Evolutionary conservation across 53 echinoderm and acorn worm genomes (phyloP), one percentile per base, ranked within the genome.

Genomic region (Luidia sarsii): DNA sequence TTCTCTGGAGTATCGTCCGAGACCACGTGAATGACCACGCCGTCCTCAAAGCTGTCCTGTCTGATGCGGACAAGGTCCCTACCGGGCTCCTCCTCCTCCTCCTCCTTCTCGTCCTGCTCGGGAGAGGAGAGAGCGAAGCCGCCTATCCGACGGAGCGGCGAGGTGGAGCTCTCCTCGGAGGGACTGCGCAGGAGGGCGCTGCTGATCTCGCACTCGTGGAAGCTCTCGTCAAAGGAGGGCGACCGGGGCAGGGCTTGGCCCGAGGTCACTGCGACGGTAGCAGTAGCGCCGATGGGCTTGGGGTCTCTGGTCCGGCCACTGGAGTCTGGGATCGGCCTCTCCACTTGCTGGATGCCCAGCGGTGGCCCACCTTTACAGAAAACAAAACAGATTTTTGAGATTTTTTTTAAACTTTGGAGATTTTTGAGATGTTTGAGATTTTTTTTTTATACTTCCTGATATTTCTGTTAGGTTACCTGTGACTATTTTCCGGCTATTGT

Each of bases 121-220:
- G 56, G 23, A 15, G 41, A 39, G 32, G 37, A 14, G 27, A 37
- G 21, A 2, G 61, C 32, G 48, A 48, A 46, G 10, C 48, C 60
- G 24, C 60, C 77, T 61, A 77, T 77, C 56, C n/a, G n/a, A n/a
- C n/a, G n/a, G n/a, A n/a, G n/a, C n/a, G n/a, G n/a, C n/a, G n/a
- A n/a, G n/a, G n/a, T n/a, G 21, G 57, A 43, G 15, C 70, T 65
- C 51, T 81, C 87, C 33, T 81, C 87, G 37, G 87, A 87, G 48
- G 87, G 80, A 75, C 90, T 90, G 32, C 77, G 87, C 13, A 94
- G 79, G 51, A 95, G 81, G 49, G 82, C 74, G 56, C 77, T 89
- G 68, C 96, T 92, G 53, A 95, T 86, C 83, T 95, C 92, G 30
- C 87, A 68, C 75, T 95, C 96, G 39, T 92, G 92, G 54, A 88